Base-by-base conservation (phyloP, 2,797 vertebrate species). In the Acrossocheilus fasciatus region DNA sequence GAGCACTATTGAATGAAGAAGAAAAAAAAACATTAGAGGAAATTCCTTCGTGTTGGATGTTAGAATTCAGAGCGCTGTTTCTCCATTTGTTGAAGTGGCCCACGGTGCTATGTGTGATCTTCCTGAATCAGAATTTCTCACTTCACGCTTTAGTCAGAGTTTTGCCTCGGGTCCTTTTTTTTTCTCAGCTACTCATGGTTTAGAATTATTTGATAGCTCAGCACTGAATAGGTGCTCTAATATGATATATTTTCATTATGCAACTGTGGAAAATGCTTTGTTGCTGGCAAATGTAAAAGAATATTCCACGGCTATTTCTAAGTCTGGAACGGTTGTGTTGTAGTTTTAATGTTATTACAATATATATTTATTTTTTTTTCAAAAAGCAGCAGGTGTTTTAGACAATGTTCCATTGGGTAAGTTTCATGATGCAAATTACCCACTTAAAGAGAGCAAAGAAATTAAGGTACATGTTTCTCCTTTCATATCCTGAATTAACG, bases 111-210 rank as follows among this genome's bases (percentile, higher is more conserved):
- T 45, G 59, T 83, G 70, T 86, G 74, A 86, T 86, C 84, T 79
- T 86, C 6, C 81, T 45, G 59, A 83, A 86, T 86, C 54, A 75
- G 75, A 83, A 59, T 83, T 77, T 87, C 75, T 86, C 57, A 50
- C 69, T 85, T 80, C 59, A 45, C 7, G 68, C 76, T 72, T 77
- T 45, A 86, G 78, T 78, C 74, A 80, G 86, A 88, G 78, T 84
- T 34, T 88, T 3, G 69, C 85, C 84, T 64, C 78, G 14, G 79
- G 82, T 52, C 41, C 70, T 52, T 59, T 75, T 59, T 59, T 70
- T 54, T 39, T 57, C 43, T 69, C 39, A 59, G 57, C 75, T 52
- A 41, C 68, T 73, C 50, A 26, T 1, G 26, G 43, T 85, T 85
- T 85, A n/a, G 47, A 86, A 85, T 81, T 34, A 72, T 80, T 79